Evolutionary conservation across 2,888 invertebrate genomes (phyloP).

Genomic region (Nephrotoma guestfalica): DNA sequence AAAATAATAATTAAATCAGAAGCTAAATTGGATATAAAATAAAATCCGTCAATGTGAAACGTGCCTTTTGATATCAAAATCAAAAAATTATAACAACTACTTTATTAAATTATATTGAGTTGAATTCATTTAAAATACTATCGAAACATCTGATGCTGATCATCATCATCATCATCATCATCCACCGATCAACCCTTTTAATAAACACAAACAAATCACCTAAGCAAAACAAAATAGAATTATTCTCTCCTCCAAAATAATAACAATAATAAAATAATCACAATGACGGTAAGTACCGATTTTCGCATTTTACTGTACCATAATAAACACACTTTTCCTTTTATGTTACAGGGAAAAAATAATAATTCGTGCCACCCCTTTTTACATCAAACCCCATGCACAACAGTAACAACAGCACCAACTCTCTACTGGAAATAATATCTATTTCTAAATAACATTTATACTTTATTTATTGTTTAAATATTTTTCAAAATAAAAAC

Average conservation of each 20-base stretch:
- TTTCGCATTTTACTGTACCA: not conserved
- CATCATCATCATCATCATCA: not conserved
- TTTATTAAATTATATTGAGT: not conserved
- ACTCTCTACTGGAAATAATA: not conserved
- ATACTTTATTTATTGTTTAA: not conserved
- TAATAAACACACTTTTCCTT: not conserved
- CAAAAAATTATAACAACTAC: not conserved
- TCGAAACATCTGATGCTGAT: not conserved
- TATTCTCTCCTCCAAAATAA: not conserved
- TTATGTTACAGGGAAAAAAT: not conserved
- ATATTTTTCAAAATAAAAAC: not conserved
- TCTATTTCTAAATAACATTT: not conserved
- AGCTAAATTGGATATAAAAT: not conserved
- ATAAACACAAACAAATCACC: not conserved
- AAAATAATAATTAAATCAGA: not conserved
- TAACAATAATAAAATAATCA: not conserved
- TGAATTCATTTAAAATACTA: not conserved
- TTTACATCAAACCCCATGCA: not conserved
- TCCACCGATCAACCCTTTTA: not conserved
- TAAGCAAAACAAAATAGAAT: not conserved
- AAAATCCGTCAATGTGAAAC: not conserved
- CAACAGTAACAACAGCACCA: not conserved
- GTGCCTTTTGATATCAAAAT: not conserved
- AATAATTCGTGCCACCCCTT: not conserved
- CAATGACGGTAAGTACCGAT: not conserved